Conservation (phyloP, 2,113 vertebrate genomes). For the Puma concolor region DNA sequence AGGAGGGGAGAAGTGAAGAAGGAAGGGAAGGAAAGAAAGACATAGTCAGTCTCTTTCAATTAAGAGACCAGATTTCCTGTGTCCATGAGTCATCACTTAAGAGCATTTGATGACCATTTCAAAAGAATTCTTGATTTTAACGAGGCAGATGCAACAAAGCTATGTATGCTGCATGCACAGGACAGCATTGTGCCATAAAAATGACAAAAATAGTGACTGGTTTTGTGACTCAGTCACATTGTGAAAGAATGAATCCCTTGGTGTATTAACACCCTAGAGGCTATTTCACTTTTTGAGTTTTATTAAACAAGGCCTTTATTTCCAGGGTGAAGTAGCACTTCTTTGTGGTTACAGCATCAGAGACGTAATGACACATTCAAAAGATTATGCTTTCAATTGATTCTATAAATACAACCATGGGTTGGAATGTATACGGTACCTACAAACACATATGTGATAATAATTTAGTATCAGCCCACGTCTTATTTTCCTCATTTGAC, state of each 20-base stretch:
- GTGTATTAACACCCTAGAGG: neutral
- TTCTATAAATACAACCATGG: constrained; percentile 39
- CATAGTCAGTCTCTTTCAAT: constrained; percentile 4
- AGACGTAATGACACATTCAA: neutral
- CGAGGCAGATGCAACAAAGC: neutral
- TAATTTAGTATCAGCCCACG: constrained; percentile 70
- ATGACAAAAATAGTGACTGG: neutral
- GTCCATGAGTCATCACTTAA: neutral
- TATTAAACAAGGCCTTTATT: constrained; percentile 9
- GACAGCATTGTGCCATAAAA: neutral
- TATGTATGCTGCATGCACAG: fast-evolving
- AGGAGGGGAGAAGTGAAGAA: too few relatives aligned
- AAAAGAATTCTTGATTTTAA: constrained; percentile 1
- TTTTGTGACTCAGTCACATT: neutral
- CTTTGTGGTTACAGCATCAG: neutral
- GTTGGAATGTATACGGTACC: neutral
- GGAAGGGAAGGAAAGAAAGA: neutral
- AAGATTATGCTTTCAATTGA: constrained; percentile 4
- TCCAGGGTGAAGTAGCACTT: neutral
- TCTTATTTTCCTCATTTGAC: constrained; percentile 53
- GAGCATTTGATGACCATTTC: constrained; percentile 10
- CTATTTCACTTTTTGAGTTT: neutral
- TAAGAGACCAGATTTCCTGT: constrained; percentile 47
- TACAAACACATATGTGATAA: constrained; percentile 61
- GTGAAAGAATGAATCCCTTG: neutral